Evolutionary conservation across 2,113 vertebrate genomes (phyloP).

Genomic region (Gracilinanus agilis): DNA sequence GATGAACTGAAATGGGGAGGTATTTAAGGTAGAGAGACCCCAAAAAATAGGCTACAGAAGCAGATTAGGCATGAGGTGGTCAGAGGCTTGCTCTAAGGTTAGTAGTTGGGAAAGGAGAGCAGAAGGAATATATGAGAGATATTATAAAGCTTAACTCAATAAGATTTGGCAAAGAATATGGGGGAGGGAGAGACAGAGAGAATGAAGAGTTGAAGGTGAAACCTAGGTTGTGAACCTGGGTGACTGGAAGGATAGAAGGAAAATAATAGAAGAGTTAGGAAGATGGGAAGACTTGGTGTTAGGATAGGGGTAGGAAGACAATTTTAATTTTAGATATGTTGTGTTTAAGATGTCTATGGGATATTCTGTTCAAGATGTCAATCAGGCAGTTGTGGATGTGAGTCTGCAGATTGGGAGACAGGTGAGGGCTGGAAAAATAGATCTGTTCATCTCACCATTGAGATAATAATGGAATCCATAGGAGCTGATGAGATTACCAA

Average conservation of each 20-base stretch:
- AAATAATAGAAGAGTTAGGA: neutral
- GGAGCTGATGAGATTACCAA: neutral
- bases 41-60: neutral
- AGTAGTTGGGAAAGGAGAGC: neutral
- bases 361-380: neutral
- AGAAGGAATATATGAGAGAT: too few species aligned
- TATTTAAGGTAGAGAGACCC: too few species aligned
- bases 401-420: neutral
- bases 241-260: neutral
- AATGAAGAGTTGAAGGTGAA: neutral
- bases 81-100: neutral
- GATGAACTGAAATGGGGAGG: too few species aligned
- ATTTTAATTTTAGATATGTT: neutral
- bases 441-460: neutral
- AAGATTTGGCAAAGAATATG: neutral
- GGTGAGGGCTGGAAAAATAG: neutral
- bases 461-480: neutral
- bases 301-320: neutral
- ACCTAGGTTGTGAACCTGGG: neutral
- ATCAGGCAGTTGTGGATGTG: neutral
- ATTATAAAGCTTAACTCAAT: too few species aligned
- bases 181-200: neutral
- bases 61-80: neutral
- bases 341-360: neutral
- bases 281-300: neutral